Evolutionary conservation across 1,140 invertebrate species (phyloP), one percentile per base, ranked within the genome.

Genomic region (Drosophila sproati): DNA sequence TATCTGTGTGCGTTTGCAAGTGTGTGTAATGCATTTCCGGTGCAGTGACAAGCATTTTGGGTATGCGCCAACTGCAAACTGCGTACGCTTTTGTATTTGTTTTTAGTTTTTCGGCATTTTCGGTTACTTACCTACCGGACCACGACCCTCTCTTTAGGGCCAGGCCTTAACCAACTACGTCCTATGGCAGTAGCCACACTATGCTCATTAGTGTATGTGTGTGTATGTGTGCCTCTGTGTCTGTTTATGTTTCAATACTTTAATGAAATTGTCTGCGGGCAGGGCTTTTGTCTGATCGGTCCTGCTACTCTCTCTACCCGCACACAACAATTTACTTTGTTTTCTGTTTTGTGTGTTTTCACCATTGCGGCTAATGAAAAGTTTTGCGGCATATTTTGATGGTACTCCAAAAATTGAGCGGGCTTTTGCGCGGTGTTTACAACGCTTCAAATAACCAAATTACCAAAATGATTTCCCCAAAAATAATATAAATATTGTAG

Each of bases 251-350:
- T 32, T 54, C 39, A 61, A 56, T 73, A 35, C 77, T 66, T 71
- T 83, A 87, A 88, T 87, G 82, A 87, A 88, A 87, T 88, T 83
- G 83, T 83, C 80, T 83, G 82, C 83, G 83, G 82, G 83, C 62
- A 43, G 61, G 35, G 64, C 66, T 79, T 75, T 51, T 68, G 5
- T 41, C 54, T 73, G 62, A 59, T 57, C 51, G 0, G n/a, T 20
- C 20, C 20, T 20, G 20, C 20, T 20, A 20, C 29, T 10, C 32
- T 8, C 2, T 41, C n/a, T 10, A 34, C 60, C 29, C 32, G 20
- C 20, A 20, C 20, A 20, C 1, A 20, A 41, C 31, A n/a, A n/a
- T 50, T 39, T 50, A 54, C 47, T 39, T 61, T 62, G 60, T 70
- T 51, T 47, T 52, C 37, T 10, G 28, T 51, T 50, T 50, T 56